Evolutionary conservation across 2,113 vertebrate genomes (phyloP).

Genomic region (Urocolius indicus): DNA sequence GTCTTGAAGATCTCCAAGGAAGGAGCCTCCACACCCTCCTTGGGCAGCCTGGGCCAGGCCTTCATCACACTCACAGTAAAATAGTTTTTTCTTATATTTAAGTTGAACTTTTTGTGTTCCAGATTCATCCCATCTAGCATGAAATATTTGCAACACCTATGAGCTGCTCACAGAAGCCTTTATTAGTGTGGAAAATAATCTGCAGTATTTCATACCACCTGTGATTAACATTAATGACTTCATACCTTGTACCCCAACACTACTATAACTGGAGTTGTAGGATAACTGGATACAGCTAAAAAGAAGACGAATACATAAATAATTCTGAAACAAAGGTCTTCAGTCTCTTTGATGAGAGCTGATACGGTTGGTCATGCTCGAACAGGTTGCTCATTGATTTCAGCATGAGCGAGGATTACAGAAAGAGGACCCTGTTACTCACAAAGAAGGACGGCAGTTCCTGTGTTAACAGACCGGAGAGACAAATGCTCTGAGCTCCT

Average conservation of each 20-base stretch:
- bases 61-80: too few relatives aligned
- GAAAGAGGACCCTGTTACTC: not conserved
- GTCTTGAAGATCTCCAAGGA: too few relatives aligned
- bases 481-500: not conserved
- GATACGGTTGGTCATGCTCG: not conserved
- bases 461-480: not conserved
- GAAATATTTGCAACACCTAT: not conserved
- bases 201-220: not conserved
- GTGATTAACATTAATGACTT: not conserved
- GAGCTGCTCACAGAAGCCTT: not conserved
- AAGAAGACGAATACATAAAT: not conserved
- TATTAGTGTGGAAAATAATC: not conserved
- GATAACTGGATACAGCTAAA: not conserved
- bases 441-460: not conserved
- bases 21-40: too few relatives aligned
- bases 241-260: not conserved
- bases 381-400: not conserved
- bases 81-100: too few relatives aligned
- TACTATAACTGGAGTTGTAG: too few relatives aligned
- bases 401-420: not conserved
- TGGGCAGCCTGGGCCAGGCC: too few relatives aligned
- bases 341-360: not conserved
- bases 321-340: not conserved
- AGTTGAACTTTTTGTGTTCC: too few relatives aligned
- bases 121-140: too few relatives aligned